Conservation (phyloP, 2,888 invertebrate genomes). For the Phorcus lineatus region DNA sequence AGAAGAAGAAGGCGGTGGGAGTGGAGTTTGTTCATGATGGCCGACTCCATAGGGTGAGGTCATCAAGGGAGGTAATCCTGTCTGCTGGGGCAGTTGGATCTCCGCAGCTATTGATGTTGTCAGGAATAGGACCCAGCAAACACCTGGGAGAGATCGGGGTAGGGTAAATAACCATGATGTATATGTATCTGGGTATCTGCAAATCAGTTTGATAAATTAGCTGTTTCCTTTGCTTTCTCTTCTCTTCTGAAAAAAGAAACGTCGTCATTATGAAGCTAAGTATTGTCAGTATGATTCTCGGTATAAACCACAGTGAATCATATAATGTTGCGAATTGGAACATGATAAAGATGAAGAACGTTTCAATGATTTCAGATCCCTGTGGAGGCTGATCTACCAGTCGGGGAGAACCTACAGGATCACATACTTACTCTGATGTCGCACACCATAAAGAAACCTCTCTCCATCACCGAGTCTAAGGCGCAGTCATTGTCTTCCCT, state of each 20-base stretch:
- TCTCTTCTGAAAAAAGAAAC: no score
- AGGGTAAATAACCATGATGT: not conserved
- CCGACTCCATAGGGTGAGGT: conserved; percentile 55
- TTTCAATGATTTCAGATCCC: conserved; percentile 56
- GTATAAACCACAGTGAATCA: no score
- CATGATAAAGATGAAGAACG: no score
- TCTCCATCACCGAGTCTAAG: conserved; percentile 56
- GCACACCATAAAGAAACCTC: conserved; percentile 59
- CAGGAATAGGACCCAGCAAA: conserved; percentile 73
- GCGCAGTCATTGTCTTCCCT: not conserved
- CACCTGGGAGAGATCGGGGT: conserved; percentile 72
- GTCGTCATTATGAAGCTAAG: no score
- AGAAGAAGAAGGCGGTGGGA: conserved; percentile 61
- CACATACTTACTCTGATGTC: conserved; percentile 55
- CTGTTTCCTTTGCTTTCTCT: no score
- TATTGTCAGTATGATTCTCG: no score
- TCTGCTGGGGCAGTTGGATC: conserved; percentile 74
- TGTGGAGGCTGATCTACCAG: conserved; percentile 68
- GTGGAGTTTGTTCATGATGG: conserved; percentile 64
- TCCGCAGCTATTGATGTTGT: conserved; percentile 73
- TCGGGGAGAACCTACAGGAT: conserved; percentile 72
- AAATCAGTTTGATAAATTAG: no score
- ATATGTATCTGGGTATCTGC: no score
- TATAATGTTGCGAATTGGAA: no score
- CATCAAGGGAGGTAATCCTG: conserved; percentile 67